These are phyloP conservation scores for Belonocnema kinseyi DNA, from an alignment of 1,140 invertebrate genomes.

Conservation along the genomic window DNA sequence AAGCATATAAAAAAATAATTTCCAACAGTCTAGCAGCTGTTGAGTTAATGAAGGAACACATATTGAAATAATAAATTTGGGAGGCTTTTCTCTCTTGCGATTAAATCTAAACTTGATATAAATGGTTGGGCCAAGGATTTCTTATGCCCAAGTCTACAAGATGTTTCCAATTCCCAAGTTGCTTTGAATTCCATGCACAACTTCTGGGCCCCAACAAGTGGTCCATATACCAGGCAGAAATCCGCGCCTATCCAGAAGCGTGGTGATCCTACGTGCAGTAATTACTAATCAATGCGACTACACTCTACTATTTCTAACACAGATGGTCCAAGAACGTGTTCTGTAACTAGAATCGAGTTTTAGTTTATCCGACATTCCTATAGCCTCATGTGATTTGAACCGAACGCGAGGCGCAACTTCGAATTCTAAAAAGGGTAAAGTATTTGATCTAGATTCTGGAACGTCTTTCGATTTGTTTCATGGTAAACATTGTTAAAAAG, in stretches of 20 bases:
- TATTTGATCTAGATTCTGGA: background rate
- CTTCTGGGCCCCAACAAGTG: constrained; percentile 68
- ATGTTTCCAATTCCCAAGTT: constrained; percentile 60
- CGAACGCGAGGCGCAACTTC: background rate
- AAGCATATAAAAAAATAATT: too few relatives aligned
- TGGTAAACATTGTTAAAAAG: too few relatives aligned
- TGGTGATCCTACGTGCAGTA: constrained; percentile 69
- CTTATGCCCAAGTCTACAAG: constrained; percentile 51
- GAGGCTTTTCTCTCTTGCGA: background rate
- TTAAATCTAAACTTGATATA: background rate
- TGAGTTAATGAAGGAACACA: background rate
- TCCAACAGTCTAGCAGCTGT: too few relatives aligned
- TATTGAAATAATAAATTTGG: background rate
- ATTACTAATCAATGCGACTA: constrained; percentile 70
- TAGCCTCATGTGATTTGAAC: background rate
- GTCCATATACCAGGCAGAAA: constrained; percentile 67
- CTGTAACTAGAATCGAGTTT: constrained; percentile 50
- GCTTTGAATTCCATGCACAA: constrained; percentile 68
- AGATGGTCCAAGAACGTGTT: constrained; percentile 52
- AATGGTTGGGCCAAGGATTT: background rate
- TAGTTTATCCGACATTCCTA: background rate
- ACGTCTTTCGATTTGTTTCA: too few relatives aligned
- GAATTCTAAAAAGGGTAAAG: background rate
- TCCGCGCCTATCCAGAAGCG: constrained; percentile 57
- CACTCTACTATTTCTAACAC: constrained; percentile 42